A percentile compares a stretch with the other conserved stretches of the same genome.
These are phyloP conservation scores for Sminthurinus aureus DNA, from an alignment of 2,888 invertebrate genomes.

Conservation along the genomic window DNA sequence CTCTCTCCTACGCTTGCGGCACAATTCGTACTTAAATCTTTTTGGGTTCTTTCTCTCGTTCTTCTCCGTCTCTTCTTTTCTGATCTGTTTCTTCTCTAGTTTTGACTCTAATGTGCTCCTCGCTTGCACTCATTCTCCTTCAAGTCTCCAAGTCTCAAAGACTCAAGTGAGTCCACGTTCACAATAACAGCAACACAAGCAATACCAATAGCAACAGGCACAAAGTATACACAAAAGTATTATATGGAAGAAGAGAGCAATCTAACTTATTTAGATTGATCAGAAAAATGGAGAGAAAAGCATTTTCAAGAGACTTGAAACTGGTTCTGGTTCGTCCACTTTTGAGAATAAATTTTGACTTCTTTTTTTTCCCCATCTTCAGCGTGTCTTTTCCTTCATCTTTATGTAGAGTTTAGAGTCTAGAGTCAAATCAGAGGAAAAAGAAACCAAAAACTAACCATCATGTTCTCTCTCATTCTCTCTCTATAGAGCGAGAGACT, in stretches of 20 bases:
- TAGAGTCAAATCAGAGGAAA: slow-evolving; percentile 28
- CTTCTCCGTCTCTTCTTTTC: slow-evolving; percentile 24
- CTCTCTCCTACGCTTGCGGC: slow-evolving; percentile 23
- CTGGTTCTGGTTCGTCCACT: slow-evolving; percentile 60
- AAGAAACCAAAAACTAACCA: slow-evolving; percentile 24
- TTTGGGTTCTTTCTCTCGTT: slow-evolving; percentile 15
- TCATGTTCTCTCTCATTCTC: not conserved
- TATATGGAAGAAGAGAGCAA: slow-evolving; percentile 33
- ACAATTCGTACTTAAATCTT: slow-evolving; percentile 28
- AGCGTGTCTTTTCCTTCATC: slow-evolving; percentile 29
- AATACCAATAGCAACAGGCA: not conserved
- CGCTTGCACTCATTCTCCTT: slow-evolving; percentile 12
- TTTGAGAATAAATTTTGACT: slow-evolving; percentile 60
- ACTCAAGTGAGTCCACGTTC: not conserved
- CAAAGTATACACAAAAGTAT: slow-evolving; percentile 11
- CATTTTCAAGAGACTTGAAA: slow-evolving; percentile 53
- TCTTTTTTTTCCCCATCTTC: slow-evolving; percentile 41
- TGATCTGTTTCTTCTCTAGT: slow-evolving; percentile 12
- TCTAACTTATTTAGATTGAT: slow-evolving; percentile 55
- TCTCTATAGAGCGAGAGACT: not conserved
- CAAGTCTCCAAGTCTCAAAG: not conserved
- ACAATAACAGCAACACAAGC: not conserved
- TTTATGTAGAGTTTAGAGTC: slow-evolving; percentile 16
- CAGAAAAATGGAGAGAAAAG: slow-evolving; percentile 57
- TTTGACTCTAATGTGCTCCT: slow-evolving; percentile 21